Evolutionary conservation across 2,888 invertebrate species (phyloP).

Genomic region (Galeopsomyia nigrocyanea): DNA sequence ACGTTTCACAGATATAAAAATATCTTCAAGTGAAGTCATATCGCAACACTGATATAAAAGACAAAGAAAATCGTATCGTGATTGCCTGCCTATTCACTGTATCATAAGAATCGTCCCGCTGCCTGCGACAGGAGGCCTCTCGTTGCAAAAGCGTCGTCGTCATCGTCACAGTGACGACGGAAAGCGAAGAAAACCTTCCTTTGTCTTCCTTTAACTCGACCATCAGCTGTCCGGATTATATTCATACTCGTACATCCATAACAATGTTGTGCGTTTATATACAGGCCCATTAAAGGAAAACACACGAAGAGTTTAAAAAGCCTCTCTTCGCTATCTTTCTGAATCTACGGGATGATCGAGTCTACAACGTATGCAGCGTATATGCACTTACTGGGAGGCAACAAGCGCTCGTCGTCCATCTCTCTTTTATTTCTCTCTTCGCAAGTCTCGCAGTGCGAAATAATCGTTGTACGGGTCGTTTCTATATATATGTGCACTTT

Average conservation of each 20-base stretch:
- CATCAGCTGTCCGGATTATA: slow-evolving; percentile 15
- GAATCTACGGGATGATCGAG: slow-evolving; percentile 22
- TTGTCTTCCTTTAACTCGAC: slow-evolving; percentile 22
- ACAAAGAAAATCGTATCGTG: slow-evolving; percentile 13
- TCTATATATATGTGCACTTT: slow-evolving; percentile 24
- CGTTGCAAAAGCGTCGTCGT: slow-evolving; percentile 6
- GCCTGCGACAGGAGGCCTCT: neutral
- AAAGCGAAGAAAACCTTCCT: slow-evolving; percentile 1
- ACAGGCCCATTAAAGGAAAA: slow-evolving; percentile 24
- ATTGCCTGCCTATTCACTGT: slow-evolving; percentile 10
- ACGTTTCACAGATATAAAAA: slow-evolving; percentile 20
- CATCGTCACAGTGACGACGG: neutral
- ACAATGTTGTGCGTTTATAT: neutral
- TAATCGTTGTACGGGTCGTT: slow-evolving; percentile 13
- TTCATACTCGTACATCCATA: neutral
- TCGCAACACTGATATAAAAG: slow-evolving; percentile 22
- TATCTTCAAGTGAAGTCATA: slow-evolving; percentile 27
- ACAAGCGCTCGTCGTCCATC: slow-evolving; percentile 8
- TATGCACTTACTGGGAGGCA: neutral
- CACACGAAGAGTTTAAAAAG: slow-evolving; percentile 7
- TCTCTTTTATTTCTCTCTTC: neutral
- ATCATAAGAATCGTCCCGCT: neutral
- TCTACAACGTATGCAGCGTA: slow-evolving; percentile 4
- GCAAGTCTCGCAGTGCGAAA: slow-evolving; percentile 25
- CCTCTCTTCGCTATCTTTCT: neutral